Evolutionary conservation across 2,797 vertebrate species (phyloP), one percentile per base, ranked within the genome.

Genomic region (Champsocephalus esox): DNA sequence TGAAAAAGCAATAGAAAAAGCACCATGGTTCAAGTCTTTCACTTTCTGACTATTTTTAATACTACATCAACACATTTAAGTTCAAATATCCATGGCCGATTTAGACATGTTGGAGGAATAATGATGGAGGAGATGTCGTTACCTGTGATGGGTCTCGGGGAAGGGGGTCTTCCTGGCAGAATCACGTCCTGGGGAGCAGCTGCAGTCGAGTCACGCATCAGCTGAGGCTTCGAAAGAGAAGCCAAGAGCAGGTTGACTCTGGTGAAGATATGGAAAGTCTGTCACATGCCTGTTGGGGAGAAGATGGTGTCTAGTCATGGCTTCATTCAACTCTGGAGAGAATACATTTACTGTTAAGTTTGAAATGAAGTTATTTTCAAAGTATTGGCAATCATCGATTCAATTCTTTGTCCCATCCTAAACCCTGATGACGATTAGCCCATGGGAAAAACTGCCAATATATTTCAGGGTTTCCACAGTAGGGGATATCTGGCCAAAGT

Each of bases 11-110:
- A 79, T 10, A 81, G 59, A 70, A 56, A 68, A 56, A 48, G 48
- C 49, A 12, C 1, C 71, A 79, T 38, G 66, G 77, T 74, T 87
- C 60, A 77, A 71, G n/a, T 66, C 24, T 45, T 75, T 73, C 73
- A 68, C 66, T 79, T 69, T 73, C 59, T n/a, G 41, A 45, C 64
- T 67, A 38, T 81, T 85, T 83, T 73, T 81, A 32, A 73, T 32
- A 61, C 80, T 76, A 75, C 71, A 81, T 84, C 71, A 85, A 66
- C 60, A 81, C 70, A 66, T 86, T 82, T 80, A 77, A 82, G 57
- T 69, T 66, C 66, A 81, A 78, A 87, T 51, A 78, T 76, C 76
- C 83, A 58, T 78, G 68, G 55, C 44, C 32, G 61, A 73, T 74
- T 79, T 72, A 58, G 65, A 77, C 79, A 64, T 57, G 66, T 49